Evolutionary conservation across 2,888 invertebrate genomes (phyloP).

Genomic region (Hypomecis punctinalis): DNA sequence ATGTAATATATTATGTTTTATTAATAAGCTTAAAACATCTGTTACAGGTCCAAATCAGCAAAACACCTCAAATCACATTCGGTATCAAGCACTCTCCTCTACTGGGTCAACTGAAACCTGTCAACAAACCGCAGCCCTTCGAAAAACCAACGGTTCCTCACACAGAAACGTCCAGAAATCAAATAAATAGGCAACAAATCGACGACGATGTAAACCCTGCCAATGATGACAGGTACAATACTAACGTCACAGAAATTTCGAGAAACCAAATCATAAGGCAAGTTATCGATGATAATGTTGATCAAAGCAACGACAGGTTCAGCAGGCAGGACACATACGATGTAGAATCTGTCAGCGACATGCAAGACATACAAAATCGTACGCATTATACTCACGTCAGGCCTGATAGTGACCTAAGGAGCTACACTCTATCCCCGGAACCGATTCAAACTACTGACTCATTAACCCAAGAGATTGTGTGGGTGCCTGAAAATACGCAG

Average conservation of each 20-base stretch:
- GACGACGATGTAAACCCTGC: not conserved
- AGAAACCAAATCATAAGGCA: constrained; percentile 18
- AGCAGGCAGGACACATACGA: constrained; percentile 45
- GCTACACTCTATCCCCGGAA: constrained; percentile 72
- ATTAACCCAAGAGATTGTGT: constrained; percentile 74
- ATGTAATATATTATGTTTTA: too few relatives aligned
- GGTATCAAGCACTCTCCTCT: constrained; percentile 95
- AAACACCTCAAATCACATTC: constrained; percentile 86
- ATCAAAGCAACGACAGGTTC: constrained; percentile 44
- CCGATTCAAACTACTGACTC: constrained; percentile 66
- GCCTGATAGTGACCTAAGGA: constrained; percentile 67
- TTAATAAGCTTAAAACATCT: too few relatives aligned
- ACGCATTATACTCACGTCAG: constrained; percentile 70
- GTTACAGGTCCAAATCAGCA: constrained; percentile 71
- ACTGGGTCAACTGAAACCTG: constrained; percentile 80
- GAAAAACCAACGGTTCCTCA: constrained; percentile 41
- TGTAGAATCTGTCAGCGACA: constrained; percentile 45
- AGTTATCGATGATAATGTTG: constrained; percentile 28
- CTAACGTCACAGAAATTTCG: constrained; percentile 14
- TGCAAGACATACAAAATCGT: constrained; percentile 52
- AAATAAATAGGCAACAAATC: constrained; percentile 7
- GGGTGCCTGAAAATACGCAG: constrained; percentile 69
- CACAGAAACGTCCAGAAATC: constrained; percentile 20
- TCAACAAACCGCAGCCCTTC: constrained; percentile 52
- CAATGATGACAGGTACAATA: not conserved